phyloP scores from a whole-genome alignment of 1,140 invertebrate species.

The Drosophila littoralis region DNA sequence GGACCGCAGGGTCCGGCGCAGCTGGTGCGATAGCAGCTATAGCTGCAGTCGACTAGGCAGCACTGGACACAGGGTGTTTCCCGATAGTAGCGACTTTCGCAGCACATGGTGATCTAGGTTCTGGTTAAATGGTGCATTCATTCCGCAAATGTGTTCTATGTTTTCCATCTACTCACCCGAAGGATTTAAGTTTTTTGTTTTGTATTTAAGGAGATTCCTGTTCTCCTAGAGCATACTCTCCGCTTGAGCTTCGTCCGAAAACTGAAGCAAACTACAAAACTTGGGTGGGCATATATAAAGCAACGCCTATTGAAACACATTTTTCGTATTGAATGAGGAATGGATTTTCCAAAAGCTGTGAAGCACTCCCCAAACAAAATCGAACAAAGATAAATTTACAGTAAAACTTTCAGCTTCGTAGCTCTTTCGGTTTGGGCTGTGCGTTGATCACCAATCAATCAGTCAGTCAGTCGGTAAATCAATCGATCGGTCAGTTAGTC shows the following conservation, averaged over 20 bases:
- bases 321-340: too few species aligned
- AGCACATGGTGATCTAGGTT: conserved; percentile 48
- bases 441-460: too few species aligned
- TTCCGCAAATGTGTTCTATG: too few species aligned
- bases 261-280: not conserved
- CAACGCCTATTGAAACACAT: conserved; percentile 1
- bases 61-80: conserved; percentile 59
- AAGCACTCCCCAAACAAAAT: too few species aligned
- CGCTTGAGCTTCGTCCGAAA: not conserved
- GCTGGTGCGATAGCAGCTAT: conserved; percentile 45
- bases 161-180: not conserved
- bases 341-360: too few species aligned
- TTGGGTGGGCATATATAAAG: not conserved
- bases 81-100: conserved; percentile 57
- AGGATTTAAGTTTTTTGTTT: not conserved
- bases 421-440: too few species aligned
- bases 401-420: too few species aligned
- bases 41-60: conserved; percentile 61
- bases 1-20: conserved; percentile 23
- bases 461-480: too few species aligned
- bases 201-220: not conserved
- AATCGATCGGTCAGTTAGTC: too few species aligned
- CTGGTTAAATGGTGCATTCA: too few species aligned
- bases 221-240: not conserved
- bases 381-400: too few species aligned